These are phyloP conservation scores for Stramonita haemastoma DNA, from an alignment of 2,888 invertebrate species.

Conservation along the genomic window DNA sequence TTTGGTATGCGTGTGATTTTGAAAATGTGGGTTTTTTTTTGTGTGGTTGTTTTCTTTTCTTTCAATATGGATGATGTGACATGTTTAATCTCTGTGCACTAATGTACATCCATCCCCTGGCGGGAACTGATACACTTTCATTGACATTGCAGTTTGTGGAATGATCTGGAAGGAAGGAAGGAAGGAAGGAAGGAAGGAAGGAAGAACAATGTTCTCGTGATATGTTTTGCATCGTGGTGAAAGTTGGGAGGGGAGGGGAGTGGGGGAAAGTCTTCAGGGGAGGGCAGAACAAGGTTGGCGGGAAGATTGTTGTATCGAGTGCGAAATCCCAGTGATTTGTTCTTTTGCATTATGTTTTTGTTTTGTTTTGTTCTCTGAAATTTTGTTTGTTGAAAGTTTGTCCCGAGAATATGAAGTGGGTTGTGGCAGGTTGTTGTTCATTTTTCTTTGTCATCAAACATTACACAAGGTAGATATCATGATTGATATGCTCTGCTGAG, in stretches of 20 bases:
- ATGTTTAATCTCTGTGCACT: not conserved
- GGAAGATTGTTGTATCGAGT: not conserved
- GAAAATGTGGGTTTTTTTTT: not conserved
- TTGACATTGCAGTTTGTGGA: not conserved
- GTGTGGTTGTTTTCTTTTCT: not conserved
- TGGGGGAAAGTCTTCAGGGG: not conserved
- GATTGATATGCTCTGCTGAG: too few relatives aligned
- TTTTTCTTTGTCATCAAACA: too few relatives aligned
- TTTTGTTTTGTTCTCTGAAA: not conserved
- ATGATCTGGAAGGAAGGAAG: not conserved
- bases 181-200: not conserved
- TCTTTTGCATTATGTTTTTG: not conserved
- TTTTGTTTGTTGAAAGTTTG: not conserved
- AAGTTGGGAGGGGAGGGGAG: not conserved
- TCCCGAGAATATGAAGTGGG: too few relatives aligned
- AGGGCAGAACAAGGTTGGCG: not conserved
- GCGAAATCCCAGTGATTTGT: not conserved
- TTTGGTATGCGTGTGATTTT: not conserved
- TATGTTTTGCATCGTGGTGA: not conserved
- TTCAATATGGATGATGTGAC: not conserved
- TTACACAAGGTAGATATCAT: too few relatives aligned
- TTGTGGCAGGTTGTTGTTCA: too few relatives aligned
- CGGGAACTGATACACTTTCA: constrained; percentile 17
- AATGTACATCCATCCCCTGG: constrained; percentile 33
- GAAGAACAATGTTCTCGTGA: not conserved